Evolutionary conservation across 2,888 invertebrate species (phyloP), one percentile per base, ranked within the genome.

Genomic region (Conus canariensis): DNA sequence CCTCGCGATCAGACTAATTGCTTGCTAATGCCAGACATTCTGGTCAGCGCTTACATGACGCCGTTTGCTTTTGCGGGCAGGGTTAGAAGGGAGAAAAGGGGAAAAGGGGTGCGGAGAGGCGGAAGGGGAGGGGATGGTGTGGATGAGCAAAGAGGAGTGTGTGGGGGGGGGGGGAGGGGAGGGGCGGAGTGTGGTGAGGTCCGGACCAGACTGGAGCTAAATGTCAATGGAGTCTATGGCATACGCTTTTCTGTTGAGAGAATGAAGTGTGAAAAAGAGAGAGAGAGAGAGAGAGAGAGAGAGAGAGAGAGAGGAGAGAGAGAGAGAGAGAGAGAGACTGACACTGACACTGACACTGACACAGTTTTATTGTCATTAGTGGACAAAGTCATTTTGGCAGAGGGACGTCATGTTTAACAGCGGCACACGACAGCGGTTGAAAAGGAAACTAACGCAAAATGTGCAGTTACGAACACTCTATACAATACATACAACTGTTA

Each of bases 241-340:
- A 45, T 45, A 45, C 45, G 85, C 14, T 85, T 19, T 14, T 3
- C 22, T 70, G 60, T 16, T 14, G 70, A 70, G n/a, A 70, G 22
- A 70, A 22, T 22, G 70, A 70, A 5, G 16, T 10, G 16, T 64
- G n/a, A 19, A 30, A 67, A 4, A 16, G 67, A 60, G 87, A 67
- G 56, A 70, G 85, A 67, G 58, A 67, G 70, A 70, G n/a, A 25
- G 82, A 70, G 70, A 70, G 70, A 58, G 85, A n/a, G 16, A 60
- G 59, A 58, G 85, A 67, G 58, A 60, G 67, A 60, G 87, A 67
- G 56, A 70, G 16, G 16, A 60, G 59, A 58, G 85, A 67, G 58
- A 60, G 67, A 60, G 87, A 67, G 56, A 70, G 85, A 67, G 58
- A 67, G 70, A 70, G n/a, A 25, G 82, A 58, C 25, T 19, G 58